Percentiles rank a stretch among this genome's conserved stretches.
phyloP scores from a whole-genome alignment of 2,888 invertebrate genomes.

The Tetheella fluctuosa region DNA sequence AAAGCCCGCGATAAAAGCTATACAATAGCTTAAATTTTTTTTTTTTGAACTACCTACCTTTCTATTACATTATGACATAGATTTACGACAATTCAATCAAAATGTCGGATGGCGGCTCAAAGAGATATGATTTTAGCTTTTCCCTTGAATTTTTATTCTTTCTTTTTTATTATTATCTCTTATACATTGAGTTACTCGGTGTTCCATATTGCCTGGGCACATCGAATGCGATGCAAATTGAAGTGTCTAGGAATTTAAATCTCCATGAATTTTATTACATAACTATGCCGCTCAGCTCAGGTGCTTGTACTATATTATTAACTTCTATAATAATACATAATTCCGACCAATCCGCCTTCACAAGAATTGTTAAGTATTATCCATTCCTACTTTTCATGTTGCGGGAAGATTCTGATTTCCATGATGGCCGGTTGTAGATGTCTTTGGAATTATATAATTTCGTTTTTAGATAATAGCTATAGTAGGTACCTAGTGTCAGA shows the following conservation, averaged over 20 bases:
- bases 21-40: too few species aligned
- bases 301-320: constrained; percentile 30
- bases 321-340: constrained; percentile 11
- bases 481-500: too few species aligned
- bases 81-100: not conserved
- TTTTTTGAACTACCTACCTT: too few species aligned
- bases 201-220: constrained; percentile 34
- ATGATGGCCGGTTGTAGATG: too few species aligned
- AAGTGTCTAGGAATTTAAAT: constrained; percentile 44
- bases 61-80: too few species aligned
- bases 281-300: constrained; percentile 24
- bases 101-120: not conserved
- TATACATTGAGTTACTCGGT: constrained; percentile 23
- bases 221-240: constrained; percentile 48
- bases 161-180: constrained; percentile 13
- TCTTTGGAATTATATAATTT: too few species aligned
- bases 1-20: too few species aligned
- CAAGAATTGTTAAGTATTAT: not conserved
- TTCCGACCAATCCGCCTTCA: not conserved
- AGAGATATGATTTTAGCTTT: not conserved
- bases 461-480: too few species aligned
- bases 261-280: constrained; percentile 47
- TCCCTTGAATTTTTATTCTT: not conserved
- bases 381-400: too few species aligned
- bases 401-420: too few species aligned